These are phyloP conservation scores for Ciconia nigra DNA, from an alignment of 2,797 vertebrate species.

Conservation along the genomic window DNA sequence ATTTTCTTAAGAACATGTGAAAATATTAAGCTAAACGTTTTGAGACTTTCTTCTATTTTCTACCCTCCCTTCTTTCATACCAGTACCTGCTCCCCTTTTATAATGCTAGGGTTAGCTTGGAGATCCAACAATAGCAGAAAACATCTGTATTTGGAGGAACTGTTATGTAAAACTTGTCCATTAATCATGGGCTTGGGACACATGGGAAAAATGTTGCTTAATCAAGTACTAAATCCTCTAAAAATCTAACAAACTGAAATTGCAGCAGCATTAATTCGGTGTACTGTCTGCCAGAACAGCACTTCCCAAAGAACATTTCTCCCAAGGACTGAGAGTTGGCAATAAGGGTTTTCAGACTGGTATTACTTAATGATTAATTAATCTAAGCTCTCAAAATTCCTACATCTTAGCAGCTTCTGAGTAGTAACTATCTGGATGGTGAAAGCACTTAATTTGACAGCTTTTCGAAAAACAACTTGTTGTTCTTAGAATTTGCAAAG, in stretches of 20 bases:
- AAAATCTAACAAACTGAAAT: not conserved
- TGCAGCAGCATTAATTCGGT: not conserved
- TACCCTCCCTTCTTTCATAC: not conserved
- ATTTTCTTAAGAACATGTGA: not conserved
- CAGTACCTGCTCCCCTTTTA: not conserved
- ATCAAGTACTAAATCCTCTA: not conserved
- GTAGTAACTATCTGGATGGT: not conserved
- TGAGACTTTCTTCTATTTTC: not conserved
- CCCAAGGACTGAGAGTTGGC: not conserved
- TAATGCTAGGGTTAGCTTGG: not conserved
- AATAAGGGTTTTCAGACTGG: not conserved
- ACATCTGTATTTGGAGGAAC: not conserved
- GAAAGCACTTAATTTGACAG: not conserved
- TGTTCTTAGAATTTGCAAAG: not conserved
- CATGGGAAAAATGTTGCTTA: not conserved
- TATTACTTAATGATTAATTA: not conserved
- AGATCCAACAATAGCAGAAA: not conserved
- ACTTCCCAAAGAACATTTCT: not conserved
- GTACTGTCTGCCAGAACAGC: not conserved
- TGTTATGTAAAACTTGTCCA: not conserved
- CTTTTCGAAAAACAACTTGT: not conserved
- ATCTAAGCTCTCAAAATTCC: not conserved
- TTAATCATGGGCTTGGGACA: not conserved
- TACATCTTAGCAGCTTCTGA: not conserved
- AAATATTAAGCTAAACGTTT: not conserved